Conservation (phyloP, 2,797 vertebrate species). For the Spondyliosoma cantharus region DNA sequence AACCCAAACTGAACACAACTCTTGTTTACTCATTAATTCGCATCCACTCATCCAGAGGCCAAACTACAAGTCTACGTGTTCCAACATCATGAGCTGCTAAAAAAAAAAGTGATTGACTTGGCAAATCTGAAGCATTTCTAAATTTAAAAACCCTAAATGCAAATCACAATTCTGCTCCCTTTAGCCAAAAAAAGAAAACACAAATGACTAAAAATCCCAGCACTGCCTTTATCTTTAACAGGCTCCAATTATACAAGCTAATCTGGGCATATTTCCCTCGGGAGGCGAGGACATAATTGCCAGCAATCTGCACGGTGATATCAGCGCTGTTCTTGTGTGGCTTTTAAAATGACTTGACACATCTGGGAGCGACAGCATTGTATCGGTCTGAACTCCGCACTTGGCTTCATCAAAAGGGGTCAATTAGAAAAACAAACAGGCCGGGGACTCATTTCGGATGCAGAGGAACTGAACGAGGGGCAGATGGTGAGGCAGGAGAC, state of each 20-base stretch:
- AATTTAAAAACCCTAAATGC: constrained; percentile 32
- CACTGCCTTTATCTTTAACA: constrained; percentile 77
- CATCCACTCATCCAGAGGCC: constrained; percentile 26
- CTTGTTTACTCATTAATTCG: background rate
- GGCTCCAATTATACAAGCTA: constrained; percentile 81
- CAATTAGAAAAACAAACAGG: constrained; percentile 78
- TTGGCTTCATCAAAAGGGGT: constrained; percentile 73
- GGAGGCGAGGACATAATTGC: constrained; percentile 80
- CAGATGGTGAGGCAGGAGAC: constrained; percentile 71
- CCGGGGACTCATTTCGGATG: constrained; percentile 59
- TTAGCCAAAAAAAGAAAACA: constrained; percentile 20
- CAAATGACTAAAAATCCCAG: constrained; percentile 62
- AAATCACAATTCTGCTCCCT: constrained; percentile 46
- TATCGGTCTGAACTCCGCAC: constrained; percentile 56
- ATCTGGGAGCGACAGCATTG: constrained; percentile 63
- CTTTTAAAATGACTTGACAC: constrained; percentile 76
- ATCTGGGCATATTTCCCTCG: constrained; percentile 82
- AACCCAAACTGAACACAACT: background rate
- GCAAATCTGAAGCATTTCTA: constrained; percentile 4
- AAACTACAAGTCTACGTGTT: background rate
- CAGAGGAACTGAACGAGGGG: constrained; percentile 55
- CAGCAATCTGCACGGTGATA: constrained; percentile 76
- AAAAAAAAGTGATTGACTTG: constrained; percentile 24
- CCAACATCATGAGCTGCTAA: background rate
- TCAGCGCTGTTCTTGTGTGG: constrained; percentile 69